Base-by-base conservation (phyloP, 2,113 vertebrate genomes). In the Oriolus oriolus region DNA sequence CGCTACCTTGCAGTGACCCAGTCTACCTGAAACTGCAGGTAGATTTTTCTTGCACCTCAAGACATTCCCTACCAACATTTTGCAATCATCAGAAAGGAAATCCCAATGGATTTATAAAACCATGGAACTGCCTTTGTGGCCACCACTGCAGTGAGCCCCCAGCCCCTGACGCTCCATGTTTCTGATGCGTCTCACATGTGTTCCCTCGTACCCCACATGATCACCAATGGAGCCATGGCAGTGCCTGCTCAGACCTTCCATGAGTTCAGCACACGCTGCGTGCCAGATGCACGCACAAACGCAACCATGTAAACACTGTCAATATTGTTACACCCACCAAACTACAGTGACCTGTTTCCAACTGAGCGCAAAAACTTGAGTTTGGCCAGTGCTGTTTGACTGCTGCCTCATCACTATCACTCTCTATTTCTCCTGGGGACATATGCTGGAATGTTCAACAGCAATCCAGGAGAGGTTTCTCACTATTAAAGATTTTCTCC, bases 141-240 rank as follows among this genome's bases (percentile, higher is more conserved):
- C 49, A 24, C 8, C 42, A 44, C 35, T 31, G 53, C 74, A 85
- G 53, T 16, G 50, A 93, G 7, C 45, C 42, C 45, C 13, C 41
- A 53, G 74, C 19, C 76, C 45, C 12, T 18, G 68, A 33, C 0
- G 0, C 19, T 28, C 54, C 12, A 0, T 0, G 6, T 57, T 75
- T 47, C 44, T 56, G 77, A 56, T 22, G 56, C 5, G 5, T 71
- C 33, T 53, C 76, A 10, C 3, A 0, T 1, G 2, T 3, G 28
- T 41, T 54, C 44, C 56, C 65, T 18, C 9, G 8, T 3, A 31
- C 9, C 33, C 27, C 35, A 9, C 2, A 7, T 0, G 1, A n/a
- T 71, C 53, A 50, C 60, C 76, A 37, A 0, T 0, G 35, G 39
- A 79, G 88, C 63, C 78, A 37, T 0, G 15, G 33, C 53, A 57